Base-by-base conservation (phyloP, 2,888 invertebrate species). In the Scaptomyza parva region DNA sequence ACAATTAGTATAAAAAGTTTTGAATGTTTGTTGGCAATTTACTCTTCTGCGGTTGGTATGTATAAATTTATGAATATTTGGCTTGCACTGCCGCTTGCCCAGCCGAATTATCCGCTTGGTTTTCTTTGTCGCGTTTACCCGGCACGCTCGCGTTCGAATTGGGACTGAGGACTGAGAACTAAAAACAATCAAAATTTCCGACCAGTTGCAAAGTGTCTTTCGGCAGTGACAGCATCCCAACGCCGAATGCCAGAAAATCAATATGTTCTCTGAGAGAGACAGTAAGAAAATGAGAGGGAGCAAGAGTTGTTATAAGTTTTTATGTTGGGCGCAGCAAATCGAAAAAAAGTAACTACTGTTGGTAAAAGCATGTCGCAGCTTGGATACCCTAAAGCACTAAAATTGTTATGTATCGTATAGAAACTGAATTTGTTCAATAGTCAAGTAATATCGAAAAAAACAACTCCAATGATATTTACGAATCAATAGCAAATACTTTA, bases 11-110 rank as follows among this genome's bases (percentile, higher is more conserved):
- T 63, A 57, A 50, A 53, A 53, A 41, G 41, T 44, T 64, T 76
- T 84, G 76, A 78, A 81, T 84, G 79, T 82, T 82, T 82, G 72
- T 82, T 82, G 72, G 75, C 78, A 81, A 79, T 79, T 77, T 72
- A 69, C 79, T 69, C 74, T 64, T 55, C n/a, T 70, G 59, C 40
- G 60, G 50, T 24, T 60, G 64, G 76, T 79, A 78, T 76, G 72
- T 80, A 80, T 82, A 82, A 82, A 67, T 70, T 80, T 81, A 80
- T 82, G 80, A 79, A 78, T 76, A 70, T 60, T 77, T 59, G 30
- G 45, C 57, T 55, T 45, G 60, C 62, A 66, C 48, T 59, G 22
- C 50, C 54, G 53, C 40, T 62, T 64, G 59, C 57, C 37, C 39
- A 11, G 48, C 24, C 57, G 26, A 18, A 9, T 44, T 67, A 48